Evolutionary conservation across 2,113 vertebrate species (phyloP).

Genomic region (Syngnathus floridae): DNA sequence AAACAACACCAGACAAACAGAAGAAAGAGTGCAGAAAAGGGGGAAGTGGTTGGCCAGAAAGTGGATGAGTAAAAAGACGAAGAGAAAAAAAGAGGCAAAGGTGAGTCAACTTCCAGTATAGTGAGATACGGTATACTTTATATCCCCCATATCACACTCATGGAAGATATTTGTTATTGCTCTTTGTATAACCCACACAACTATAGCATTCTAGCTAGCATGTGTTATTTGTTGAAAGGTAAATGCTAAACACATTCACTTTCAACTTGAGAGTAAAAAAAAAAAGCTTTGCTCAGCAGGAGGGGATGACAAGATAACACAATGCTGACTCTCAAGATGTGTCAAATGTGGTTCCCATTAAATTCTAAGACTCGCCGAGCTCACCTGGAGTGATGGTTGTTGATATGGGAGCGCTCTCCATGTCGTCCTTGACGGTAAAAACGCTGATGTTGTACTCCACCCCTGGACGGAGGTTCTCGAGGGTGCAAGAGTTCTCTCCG

Average conservation of each 20-base stretch:
- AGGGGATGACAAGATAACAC: neutral
- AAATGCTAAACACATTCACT: neutral
- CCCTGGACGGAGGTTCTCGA: constrained; percentile 88
- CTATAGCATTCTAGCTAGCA: neutral
- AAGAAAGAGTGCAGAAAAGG: constrained; percentile 1
- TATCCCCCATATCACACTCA: constrained; percentile 29
- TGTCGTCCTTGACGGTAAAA: constrained; percentile 82
- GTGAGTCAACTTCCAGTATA: constrained; percentile 26
- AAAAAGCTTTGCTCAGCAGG: neutral
- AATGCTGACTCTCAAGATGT: neutral
- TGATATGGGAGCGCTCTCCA: constrained; percentile 85
- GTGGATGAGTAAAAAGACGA: constrained; percentile 11
- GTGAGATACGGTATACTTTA: constrained; percentile 3
- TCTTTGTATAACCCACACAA: too few species aligned
- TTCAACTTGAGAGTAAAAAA: constrained; percentile 15
- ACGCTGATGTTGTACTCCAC: constrained; percentile 94
- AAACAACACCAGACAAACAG: constrained; percentile 11
- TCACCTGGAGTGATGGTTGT: constrained; percentile 84
- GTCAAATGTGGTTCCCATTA: neutral
- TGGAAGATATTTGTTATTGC: constrained; percentile 27
- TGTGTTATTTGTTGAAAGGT: constrained; percentile 18
- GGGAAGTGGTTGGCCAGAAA: constrained; percentile 4
- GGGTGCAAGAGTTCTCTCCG: constrained; percentile 81
- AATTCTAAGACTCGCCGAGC: constrained; percentile 3
- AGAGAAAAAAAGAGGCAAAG: constrained; percentile 25